phyloP scores from a whole-genome alignment of 2,888 invertebrate species.

The Cheilosia scutellata region DNA sequence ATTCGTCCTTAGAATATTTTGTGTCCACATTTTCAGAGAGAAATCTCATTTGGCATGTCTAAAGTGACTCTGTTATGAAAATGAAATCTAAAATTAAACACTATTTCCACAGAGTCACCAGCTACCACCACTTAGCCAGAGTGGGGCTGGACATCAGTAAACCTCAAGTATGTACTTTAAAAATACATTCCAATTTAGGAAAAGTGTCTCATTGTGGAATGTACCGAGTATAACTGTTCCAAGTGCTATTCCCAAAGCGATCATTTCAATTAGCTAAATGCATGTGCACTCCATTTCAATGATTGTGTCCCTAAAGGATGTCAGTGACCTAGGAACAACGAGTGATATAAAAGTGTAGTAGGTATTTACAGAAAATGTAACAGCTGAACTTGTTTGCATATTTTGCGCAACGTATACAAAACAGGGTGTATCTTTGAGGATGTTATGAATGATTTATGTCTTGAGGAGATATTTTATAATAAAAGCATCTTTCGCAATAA shows the following conservation, averaged over 20 bases:
- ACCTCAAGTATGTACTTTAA: constrained; percentile 19
- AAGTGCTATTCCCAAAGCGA: constrained; percentile 61
- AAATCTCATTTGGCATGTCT: neutral
- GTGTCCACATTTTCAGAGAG: constrained; percentile 6
- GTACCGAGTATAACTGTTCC: neutral
- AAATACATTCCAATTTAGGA: constrained; percentile 15
- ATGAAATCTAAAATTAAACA: constrained; percentile 20
- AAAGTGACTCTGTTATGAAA: constrained; percentile 15
- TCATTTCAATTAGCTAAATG: constrained; percentile 73
- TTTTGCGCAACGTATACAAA: neutral
- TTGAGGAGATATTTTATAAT: too few relatives aligned
- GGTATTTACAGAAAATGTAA: neutral
- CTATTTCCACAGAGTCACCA: constrained; percentile 24
- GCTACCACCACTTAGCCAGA: constrained; percentile 23
- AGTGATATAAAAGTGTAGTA: neutral
- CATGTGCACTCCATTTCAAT: constrained; percentile 67
- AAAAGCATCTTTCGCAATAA: too few relatives aligned
- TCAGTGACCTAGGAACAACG: constrained; percentile 28
- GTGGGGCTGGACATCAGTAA: constrained; percentile 13
- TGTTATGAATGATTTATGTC: too few relatives aligned
- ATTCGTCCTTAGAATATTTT: neutral
- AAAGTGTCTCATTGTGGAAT: constrained; percentile 21
- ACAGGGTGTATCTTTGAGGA: too few relatives aligned
- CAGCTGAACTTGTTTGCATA: constrained; percentile 1
- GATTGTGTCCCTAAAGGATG: constrained; percentile 29